Evolutionary conservation across 2,797 vertebrate species (phyloP).

Genomic region (Eleutherodactylus coqui): DNA sequence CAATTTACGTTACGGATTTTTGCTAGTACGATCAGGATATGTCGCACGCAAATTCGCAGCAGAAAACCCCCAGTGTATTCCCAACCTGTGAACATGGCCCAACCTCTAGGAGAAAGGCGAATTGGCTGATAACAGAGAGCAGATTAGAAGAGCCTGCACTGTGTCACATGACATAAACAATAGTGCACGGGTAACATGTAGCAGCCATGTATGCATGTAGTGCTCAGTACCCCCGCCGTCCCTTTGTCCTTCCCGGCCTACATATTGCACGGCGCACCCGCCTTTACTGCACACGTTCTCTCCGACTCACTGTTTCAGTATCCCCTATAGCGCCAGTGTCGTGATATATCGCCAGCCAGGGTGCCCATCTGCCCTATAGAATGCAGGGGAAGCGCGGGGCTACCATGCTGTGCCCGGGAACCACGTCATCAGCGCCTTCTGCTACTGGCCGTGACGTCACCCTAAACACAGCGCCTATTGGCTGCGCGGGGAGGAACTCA

Average conservation of each 20-base stretch:
- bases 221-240: background rate
- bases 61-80: no score
- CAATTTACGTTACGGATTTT: no score
- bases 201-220: background rate
- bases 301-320: constrained; percentile 33
- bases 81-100: no score
- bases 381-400: background rate
- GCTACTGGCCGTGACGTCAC: constrained; percentile 29
- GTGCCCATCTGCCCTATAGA: background rate
- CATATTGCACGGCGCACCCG: background rate
- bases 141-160: no score
- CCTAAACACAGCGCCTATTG: background rate
- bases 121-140: background rate
- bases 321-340: background rate
- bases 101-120: no score
- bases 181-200: no score
- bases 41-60: no score
- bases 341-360: background rate
- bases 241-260: constrained; percentile 17
- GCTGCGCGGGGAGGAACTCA: background rate
- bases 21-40: no score
- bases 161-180: background rate
- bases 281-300: background rate
- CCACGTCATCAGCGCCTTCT: background rate
- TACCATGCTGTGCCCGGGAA: constrained; percentile 56